Base-by-base conservation (phyloP, 2,113 vertebrate species). In the Ammospiza caudacuta region DNA sequence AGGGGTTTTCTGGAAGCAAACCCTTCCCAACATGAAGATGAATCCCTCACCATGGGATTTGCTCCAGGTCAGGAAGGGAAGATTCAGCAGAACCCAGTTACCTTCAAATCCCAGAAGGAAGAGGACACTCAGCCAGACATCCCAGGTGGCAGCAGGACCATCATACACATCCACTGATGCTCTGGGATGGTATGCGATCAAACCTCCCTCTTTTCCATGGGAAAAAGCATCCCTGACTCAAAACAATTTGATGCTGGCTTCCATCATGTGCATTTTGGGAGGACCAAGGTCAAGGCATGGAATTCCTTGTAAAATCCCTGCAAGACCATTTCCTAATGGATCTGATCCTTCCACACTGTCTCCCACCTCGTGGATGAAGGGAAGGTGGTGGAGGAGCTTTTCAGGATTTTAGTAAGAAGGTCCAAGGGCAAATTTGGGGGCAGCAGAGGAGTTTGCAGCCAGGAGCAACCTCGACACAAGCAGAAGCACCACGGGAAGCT, bases 21-120 rank as follows among this genome's bases (percentile, higher is more conserved):
- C 18, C 7, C 4, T 66, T 67, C 16, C 62, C 58, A 70, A 27
- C 2, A 2, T 0, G 14, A 79, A 72, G 39, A 51, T 9, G 4
- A 70, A 82, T 31, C 61, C 23, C 21, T 75, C 0, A 0, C 24
- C 24, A 3, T 0, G 2, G 83, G 57, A 78, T 29, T 58, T 62
- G 21, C 70, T 72, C 51, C 47, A 54, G 27, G 37, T 15, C 10
- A 64, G 59, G 49, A 84, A 64, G 44, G 59, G 55, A 84, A 59
- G 44, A 73, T 55, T 54, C 64, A 76, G 73, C n/a, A 78, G 81
- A 80, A 49, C 8, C 5, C 9, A 47, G 0, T 35, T 21, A 2
- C 9, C 28, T 35, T 63, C 15, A 11, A 25, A 47, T 83, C 13
- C 27, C 59, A 33, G 15, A 64, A 76, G 0, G 5, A 68, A 31